Base-by-base conservation (phyloP, 2,888 invertebrate genomes). In the Gandaritis pyraliata region DNA sequence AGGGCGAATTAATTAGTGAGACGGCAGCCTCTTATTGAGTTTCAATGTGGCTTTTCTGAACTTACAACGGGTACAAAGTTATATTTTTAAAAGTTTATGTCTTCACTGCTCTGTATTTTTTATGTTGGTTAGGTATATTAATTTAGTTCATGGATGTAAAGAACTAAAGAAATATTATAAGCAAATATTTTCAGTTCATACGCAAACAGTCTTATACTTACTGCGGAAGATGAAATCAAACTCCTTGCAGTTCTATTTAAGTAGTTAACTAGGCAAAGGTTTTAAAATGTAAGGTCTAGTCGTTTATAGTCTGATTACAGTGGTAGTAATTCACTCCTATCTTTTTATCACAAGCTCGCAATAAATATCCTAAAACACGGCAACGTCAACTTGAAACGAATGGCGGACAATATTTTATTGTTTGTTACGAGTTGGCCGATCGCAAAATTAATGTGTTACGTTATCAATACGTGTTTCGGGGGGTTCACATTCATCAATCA, bases 401-500 rank as follows among this genome's bases (percentile, higher is more conserved):
- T 74, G 72, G 64, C 64, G 53, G 61, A 72, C 77, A 71, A 76
- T 77, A 77, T 76, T 75, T 77, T 80, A 78, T 75, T 76, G 74
- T 72, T 71, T 71, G 73, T 70, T 33, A 15, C 16, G 46, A 45
- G 45, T 69, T 65, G 73, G 69, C 70, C 73, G 75, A 74, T 76
- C 72, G 72, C 72, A 50, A 80, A 80, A 85, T 85, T 83, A 82
- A 85, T 83, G 83, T 75, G 78, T 79, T 78, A 76, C 81, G 80
- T 80, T 85, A 85, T 86, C 87, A 83, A 83, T 84, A 83, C 79
- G 77, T 81, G 82, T 83, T 80, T 73, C 70, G 74, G 78, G 75
- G n/a, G 73, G 73, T 69, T 66, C 74, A 76, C 82, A 80, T 84
- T 86, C 89, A 90, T 90, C 90, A 90, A 90, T 90, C 90, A 90